phyloP scores from a whole-genome alignment of 2,797 vertebrate genomes.

The Paramormyrops hopkinsi region DNA sequence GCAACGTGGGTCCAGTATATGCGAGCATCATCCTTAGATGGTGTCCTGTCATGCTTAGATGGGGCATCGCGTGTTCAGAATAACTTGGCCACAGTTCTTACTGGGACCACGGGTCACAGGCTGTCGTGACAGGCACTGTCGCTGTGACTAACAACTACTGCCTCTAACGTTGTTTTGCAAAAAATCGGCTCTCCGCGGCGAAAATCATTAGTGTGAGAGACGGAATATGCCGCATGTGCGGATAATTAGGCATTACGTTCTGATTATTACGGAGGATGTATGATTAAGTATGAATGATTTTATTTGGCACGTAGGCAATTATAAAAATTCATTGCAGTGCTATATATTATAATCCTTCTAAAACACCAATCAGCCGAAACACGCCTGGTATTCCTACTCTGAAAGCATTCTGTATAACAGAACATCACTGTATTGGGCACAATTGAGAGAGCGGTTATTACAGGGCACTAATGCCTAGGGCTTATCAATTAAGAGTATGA shows the following conservation, averaged over 20 bases:
- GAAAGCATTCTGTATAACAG: not conserved
- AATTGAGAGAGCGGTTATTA: not conserved
- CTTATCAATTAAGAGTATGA: not conserved
- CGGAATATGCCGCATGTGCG: not conserved
- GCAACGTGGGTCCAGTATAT: not conserved
- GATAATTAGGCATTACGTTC: not conserved
- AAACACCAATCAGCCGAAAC: slow-evolving; percentile 7
- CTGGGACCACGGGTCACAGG: not conserved
- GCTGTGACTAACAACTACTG: not conserved
- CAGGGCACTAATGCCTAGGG: not conserved
- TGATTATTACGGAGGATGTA: slow-evolving; percentile 1
- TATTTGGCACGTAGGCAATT: slow-evolving; percentile 3
- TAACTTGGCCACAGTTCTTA: not conserved
- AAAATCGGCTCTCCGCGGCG: not conserved
- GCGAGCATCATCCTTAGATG: not conserved
- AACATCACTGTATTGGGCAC: not conserved
- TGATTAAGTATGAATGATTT: slow-evolving; percentile 16
- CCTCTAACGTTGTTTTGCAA: not conserved
- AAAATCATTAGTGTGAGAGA: not conserved
- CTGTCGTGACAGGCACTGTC: not conserved
- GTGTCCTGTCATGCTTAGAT: not conserved
- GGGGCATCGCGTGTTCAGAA: not conserved
- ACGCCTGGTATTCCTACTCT: not conserved
- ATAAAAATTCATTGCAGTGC: not conserved
- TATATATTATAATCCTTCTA: slow-evolving; percentile 7